Conservation (phyloP, 2,888 invertebrate genomes). For the Phymatocera aterrima region DNA sequence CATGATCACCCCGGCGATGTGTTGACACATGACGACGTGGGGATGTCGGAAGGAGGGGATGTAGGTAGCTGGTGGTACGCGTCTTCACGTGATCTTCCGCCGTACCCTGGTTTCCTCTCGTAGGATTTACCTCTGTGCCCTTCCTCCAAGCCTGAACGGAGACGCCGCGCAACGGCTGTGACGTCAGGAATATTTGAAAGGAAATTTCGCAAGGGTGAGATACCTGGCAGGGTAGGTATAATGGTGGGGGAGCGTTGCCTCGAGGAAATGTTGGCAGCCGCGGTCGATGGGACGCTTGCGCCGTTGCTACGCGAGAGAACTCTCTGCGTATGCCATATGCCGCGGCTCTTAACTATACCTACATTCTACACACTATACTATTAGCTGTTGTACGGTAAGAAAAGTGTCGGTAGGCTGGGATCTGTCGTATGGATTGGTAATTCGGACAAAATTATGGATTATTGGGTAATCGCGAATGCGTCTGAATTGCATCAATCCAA, state of each 20-base stretch:
- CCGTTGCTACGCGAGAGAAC: conserved; percentile 44
- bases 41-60: neutral
- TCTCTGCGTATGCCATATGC: neutral
- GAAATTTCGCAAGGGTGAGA: conserved; percentile 40
- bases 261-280: conserved; percentile 58
- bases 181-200: conserved; percentile 45
- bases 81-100: conserved; percentile 22
- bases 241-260: conserved; percentile 50
- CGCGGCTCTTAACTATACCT: conserved; percentile 18
- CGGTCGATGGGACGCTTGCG: conserved; percentile 60
- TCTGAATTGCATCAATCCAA: conserved; percentile 6
- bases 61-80: conserved; percentile 2
- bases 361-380: neutral
- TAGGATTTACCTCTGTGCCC: conserved; percentile 26
- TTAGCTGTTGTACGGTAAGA: neutral
- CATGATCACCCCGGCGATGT: conserved; percentile 40
- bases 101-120: conserved; percentile 2
- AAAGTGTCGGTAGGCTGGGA: conserved; percentile 16
- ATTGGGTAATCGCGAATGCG: neutral
- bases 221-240: conserved; percentile 3
- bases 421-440: conserved; percentile 10
- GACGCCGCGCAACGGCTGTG: conserved; percentile 44
- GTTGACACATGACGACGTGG: conserved; percentile 24
- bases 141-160: neutral
- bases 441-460: neutral